Base-by-base conservation (phyloP, 2,797 vertebrate species). In the Trichosurus vulpecula region DNA sequence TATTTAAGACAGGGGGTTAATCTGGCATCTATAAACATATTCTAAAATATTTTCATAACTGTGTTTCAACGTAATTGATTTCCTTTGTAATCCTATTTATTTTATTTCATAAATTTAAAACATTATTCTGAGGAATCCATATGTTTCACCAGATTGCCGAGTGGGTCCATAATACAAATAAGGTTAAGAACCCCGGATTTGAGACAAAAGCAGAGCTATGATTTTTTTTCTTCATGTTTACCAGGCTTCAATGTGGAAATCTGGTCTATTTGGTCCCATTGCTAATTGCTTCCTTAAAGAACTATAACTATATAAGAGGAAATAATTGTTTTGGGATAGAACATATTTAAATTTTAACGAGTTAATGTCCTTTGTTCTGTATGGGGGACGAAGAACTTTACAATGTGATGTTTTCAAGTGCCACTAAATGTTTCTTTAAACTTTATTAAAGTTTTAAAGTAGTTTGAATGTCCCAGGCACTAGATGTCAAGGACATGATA, bases 21-120 rank as follows among this genome's bases (percentile, higher is more conserved):
- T 81, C 74, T 81, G 9, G 22, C 41, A 81, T 81, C n/a, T 81
- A 3, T 47, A 81, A 81, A 81, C n/a, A 81, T 10, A 74, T 27
- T 81, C 22, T 3, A 47, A 81, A 81, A 27, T 47, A 81, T 47
- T 81, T 74, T 81, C 41, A 81, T 47, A 47, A 25, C 0, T 27
- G 41, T 25, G 41, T 25, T 27, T 81, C 22, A 81, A 16, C 1
- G n/a, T 66, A 66, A 25, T 41, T 25, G 31, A 74, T 74, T 74
- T 41, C 19, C n/a, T 74, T 61, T 74, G 19, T 74, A 81, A 81
- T 27, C 2, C 22, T 47, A 66, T 0, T 16, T 27, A 30, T 90
- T 95, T 92, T 74, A 74, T 10, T 74, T 66, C 35, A 47, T 91
- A 31, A 87, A n/a, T 47, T 29, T 66, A 90, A 92, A 97, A 90